Evolutionary conservation across 2,888 invertebrate species (phyloP), one percentile per base, ranked within the genome.

Genomic region (Papilio elwesi): DNA sequence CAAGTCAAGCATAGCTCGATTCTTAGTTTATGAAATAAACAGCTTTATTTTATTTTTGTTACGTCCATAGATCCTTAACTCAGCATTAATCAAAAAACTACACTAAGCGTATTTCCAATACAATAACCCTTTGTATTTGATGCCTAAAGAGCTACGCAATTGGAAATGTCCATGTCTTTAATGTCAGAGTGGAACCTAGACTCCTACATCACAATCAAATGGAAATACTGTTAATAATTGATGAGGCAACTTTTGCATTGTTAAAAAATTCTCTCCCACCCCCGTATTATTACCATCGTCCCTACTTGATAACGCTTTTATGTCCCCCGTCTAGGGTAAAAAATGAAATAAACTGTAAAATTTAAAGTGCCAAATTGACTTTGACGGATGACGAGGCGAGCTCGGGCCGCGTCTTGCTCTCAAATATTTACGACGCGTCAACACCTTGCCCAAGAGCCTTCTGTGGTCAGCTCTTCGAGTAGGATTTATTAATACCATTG

Each of bases 331-430:
- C 81, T 82, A 81, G 78, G 79, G 69, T 75, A 82, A 85, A 90
- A 90, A 88, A 87, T 85, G 80, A 85, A 81, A 88, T 86, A 89
- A 88, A 86, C 84, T 87, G 86, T 86, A 85, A 59, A 90, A 87
- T 92, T 92, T 91, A 87, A 92, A 93, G 88, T 92, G 89, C n/a
- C 83, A 88, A 92, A 90, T 90, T 90, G 92, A 88, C 90, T 88
- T 90, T 92, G 93, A 92, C 89, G 85, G 89, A 90, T 91, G 91
- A 88, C 86, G 85, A 74, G 80, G 76, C 79, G 78, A 79, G 75
- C 82, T 82, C 89, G 91, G 90, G 90, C 91, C 87, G 78, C 86
- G 85, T 90, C 92, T 92, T 91, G 86, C 78, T 76, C 77, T 92
- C 77, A 89, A 92, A 90, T 88, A 93, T 93, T 91, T 84, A 92